Conservation (phyloP, 2,797 vertebrate genomes). For the Jordanella pulchra region DNA sequence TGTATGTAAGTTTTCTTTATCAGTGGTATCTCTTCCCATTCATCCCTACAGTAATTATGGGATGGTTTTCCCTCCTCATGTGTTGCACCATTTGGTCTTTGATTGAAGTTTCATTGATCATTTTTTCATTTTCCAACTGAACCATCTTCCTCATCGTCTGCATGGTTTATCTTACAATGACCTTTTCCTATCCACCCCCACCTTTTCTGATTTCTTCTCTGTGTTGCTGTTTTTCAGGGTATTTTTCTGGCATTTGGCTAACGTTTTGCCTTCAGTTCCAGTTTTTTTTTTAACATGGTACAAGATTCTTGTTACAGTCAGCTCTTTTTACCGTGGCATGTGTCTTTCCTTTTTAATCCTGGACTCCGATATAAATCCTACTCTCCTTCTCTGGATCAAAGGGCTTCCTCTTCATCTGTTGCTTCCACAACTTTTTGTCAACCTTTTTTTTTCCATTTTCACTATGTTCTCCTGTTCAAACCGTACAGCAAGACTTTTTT, state of each 20-base stretch:
- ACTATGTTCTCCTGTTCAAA: neutral
- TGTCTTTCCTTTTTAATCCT: neutral
- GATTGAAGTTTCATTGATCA: slow-evolving; percentile 5
- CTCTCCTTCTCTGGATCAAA: neutral
- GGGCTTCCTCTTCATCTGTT: neutral
- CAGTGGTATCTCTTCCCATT: slow-evolving; percentile 1
- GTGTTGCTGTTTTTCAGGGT: neutral
- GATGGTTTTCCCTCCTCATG: neutral
- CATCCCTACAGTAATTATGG: slow-evolving; percentile 1
- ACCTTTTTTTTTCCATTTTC: neutral
- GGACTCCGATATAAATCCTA: neutral
- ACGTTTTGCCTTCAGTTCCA: neutral
- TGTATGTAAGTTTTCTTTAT: slow-evolving; percentile 5
- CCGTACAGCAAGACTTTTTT: neutral
- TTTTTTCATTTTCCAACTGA: neutral
- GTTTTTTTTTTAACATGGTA: neutral
- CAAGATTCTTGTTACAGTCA: neutral
- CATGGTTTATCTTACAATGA: neutral
- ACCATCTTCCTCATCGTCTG: neutral
- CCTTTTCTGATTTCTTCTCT: neutral
- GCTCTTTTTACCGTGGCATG: neutral
- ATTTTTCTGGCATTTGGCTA: neutral
- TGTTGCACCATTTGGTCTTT: neutral
- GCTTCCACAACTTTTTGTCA: neutral
- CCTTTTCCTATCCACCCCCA: neutral